Evolutionary conservation across 35 echinoderm and acorn worm species (phyloP).

Genomic region (Amphiura filiformis): DNA sequence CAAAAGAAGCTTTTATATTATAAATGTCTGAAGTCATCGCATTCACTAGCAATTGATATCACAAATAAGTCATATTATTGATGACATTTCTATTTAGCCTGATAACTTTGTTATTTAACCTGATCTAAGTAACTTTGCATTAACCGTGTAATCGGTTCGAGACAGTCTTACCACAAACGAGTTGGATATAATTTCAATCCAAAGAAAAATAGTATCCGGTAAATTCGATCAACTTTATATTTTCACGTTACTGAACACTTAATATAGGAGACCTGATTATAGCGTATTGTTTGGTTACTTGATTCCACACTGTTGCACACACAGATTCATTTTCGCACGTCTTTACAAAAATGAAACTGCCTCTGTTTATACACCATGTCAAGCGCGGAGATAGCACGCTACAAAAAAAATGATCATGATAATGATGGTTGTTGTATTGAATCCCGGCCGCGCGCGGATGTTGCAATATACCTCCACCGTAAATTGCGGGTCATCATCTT

Average conservation of each 20-base stretch:
- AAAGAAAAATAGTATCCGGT: not conserved
- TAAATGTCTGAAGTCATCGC: too few species aligned
- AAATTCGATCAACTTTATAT: not conserved
- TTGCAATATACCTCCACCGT: not conserved
- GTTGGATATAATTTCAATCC: not conserved
- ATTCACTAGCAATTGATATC: too few species aligned
- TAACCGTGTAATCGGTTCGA: not conserved
- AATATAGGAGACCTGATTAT: not conserved
- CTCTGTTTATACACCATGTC: too few species aligned
- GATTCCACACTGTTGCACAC: not conserved
- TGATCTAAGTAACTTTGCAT: not conserved
- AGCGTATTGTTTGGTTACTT: not conserved
- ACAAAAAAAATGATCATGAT: too few species aligned
- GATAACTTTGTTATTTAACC: not conserved
- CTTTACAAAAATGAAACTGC: not conserved
- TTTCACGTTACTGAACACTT: not conserved
- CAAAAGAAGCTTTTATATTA: too few species aligned
- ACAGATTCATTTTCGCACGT: not conserved
- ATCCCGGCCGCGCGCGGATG: too few species aligned
- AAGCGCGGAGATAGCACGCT: too few species aligned
- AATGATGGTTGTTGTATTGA: too few species aligned
- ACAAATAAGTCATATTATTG: not conserved
- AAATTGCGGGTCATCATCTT: conserved; percentile 7
- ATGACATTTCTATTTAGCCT: not conserved
- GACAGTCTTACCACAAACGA: not conserved